Evolutionary conservation across 2,113 vertebrate genomes (phyloP).

Genomic region (Callithrix jacchus): DNA sequence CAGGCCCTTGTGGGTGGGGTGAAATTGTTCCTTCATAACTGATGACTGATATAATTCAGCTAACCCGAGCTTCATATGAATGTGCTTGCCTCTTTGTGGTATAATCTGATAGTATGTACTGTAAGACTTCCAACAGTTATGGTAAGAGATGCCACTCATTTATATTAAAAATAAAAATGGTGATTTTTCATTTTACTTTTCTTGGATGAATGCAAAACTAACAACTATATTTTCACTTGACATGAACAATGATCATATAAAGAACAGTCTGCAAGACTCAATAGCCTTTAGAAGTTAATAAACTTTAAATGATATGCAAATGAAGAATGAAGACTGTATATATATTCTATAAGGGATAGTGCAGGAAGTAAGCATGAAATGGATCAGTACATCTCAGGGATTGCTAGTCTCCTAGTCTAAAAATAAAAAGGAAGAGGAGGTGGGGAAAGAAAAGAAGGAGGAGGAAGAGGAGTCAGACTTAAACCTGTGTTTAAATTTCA

Average conservation of each 20-base stretch:
- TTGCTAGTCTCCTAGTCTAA: not conserved
- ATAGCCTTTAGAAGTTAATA: conserved; percentile 55
- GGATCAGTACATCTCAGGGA: not conserved
- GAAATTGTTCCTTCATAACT: conserved; percentile 64
- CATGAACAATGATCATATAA: conserved; percentile 7
- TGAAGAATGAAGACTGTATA: not conserved
- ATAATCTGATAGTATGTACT: conserved; percentile 18
- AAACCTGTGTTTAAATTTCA: not conserved
- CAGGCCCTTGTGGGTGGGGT: not conserved
- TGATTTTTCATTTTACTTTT: conserved; percentile 46
- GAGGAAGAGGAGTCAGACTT: not conserved
- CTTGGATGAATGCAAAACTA: conserved; percentile 47
- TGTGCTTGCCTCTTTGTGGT: conserved; percentile 33
- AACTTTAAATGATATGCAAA: conserved; percentile 40
- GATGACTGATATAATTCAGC: conserved; percentile 68
- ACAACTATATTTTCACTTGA: conserved; percentile 50
- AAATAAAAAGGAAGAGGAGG: not conserved
- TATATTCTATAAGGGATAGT: not conserved
- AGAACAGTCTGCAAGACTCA: conserved; percentile 4
- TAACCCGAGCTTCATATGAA: conserved; percentile 63
- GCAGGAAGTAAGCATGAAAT: not conserved
- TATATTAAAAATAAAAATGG: conserved; percentile 66
- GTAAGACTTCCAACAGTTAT: not conserved
- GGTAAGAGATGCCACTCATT: conserved; percentile 52
- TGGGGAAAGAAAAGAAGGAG: too few relatives aligned